Evolutionary conservation across 2,113 vertebrate genomes (phyloP), one percentile per base, ranked within the genome.

Genomic region (Rhadina sibilatrix): DNA sequence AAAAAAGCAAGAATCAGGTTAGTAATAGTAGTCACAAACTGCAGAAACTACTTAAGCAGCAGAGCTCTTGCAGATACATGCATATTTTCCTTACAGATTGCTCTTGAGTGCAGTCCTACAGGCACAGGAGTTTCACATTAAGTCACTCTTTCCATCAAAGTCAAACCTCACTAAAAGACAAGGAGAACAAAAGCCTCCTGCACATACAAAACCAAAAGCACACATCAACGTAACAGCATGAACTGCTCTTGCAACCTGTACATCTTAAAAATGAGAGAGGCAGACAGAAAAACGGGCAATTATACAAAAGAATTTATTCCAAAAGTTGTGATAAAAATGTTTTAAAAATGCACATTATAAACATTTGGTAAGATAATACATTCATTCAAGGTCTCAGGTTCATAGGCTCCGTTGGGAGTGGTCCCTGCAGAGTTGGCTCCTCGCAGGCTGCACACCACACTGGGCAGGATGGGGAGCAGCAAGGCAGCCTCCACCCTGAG

Each of bases 281-380:
- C 63, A 74, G 35, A 54, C 63, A 54, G 66, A 30, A 77, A 75
- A 81, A 11, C 19, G 57, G 28, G 37, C 56, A 75, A 57, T 56
- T 76, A 22, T 75, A 83, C 28, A 57, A 95, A 97, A 93, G 50
- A 91, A 60, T 96, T 96, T 96, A 96, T 96, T 96, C 70, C 57
- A 82, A 68, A 81, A 86, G 49, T 96, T 70, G 22, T 61, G 76
- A 53, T 60, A 93, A 92, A 90, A 96, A 65, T 3, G 3, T 38
- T 33, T 69, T 28, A 3, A 12, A 38, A 89, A 81, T 1, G 71
- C 60, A 49, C 0, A 3, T 60, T 65, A 81, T 40, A 87, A 75
- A 80, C 80, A 76, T 30, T 60, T 78, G 64, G 40, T 65, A 65
- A 64, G 68, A 46, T 0, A 78, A 71, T 90, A 96, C 93, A 95